Conservation (phyloP, 2,113 vertebrate species). For the Cyphomyrus discorhynchus region DNA sequence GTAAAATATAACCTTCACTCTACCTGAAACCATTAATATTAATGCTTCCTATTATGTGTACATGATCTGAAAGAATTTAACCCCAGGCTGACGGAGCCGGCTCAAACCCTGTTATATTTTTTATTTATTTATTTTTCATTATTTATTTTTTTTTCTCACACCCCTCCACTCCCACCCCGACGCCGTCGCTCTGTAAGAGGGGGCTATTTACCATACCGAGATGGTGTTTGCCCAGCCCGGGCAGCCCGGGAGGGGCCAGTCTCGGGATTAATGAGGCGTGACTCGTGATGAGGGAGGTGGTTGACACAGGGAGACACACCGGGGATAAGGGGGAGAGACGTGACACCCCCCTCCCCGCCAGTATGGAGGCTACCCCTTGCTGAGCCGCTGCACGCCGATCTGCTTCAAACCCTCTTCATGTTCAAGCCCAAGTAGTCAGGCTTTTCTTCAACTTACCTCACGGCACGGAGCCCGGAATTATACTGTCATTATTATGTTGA, state of each 20-base stretch:
- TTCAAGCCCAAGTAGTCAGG: neutral
- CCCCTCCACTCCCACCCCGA: neutral
- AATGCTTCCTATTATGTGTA: slow-evolving; percentile 71
- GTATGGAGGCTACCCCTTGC: neutral
- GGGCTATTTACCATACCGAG: slow-evolving; percentile 39
- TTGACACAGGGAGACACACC: slow-evolving; percentile 26
- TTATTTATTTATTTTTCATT: neutral
- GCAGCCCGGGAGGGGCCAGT: neutral
- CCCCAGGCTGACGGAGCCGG: slow-evolving; percentile 36
- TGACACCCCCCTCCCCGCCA: neutral
- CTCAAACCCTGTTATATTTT: neutral
- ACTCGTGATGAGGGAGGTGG: slow-evolving; percentile 23
- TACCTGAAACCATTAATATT: slow-evolving; percentile 76
- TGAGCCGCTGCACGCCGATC: neutral
- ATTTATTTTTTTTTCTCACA: neutral
- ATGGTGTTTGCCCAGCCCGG: slow-evolving; percentile 41
- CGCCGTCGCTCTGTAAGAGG: neutral
- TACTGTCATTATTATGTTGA: neutral
- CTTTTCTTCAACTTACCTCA: neutral
- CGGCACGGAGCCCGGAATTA: neutral
- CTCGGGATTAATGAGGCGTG: slow-evolving; percentile 32
- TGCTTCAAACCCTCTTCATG: neutral
- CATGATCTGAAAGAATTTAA: slow-evolving; percentile 74
- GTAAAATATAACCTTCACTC: slow-evolving; percentile 74
- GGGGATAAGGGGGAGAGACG: slow-evolving; percentile 18